phyloP scores from a whole-genome alignment of 92 coral and sea anemone genomes.

The Porites cylindrica region DNA sequence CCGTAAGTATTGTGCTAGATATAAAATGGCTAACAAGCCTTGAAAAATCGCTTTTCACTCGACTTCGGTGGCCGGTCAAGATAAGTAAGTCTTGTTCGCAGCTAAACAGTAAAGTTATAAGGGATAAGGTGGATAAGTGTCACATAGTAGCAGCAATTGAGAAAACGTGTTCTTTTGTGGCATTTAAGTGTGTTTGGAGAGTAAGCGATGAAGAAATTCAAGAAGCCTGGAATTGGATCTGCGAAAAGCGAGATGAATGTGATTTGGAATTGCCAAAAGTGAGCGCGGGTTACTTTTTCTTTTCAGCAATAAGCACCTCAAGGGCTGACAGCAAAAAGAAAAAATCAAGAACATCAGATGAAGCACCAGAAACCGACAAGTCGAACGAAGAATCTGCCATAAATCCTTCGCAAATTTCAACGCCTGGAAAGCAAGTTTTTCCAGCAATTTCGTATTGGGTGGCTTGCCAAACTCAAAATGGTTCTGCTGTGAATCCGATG shows the following conservation, averaged over 20 bases:
- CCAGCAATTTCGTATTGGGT: neutral
- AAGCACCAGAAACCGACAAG: neutral
- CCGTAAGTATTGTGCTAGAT: too few relatives aligned
- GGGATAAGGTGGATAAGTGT: conserved; percentile 23
- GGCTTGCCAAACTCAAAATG: neutral
- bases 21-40: too few relatives aligned
- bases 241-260: conserved; percentile 11
- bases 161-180: conserved; percentile 23
- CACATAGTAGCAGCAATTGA: conserved; percentile 20
- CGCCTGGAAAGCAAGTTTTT: neutral
- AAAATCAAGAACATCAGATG: neutral
- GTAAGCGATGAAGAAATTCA: conserved; percentile 23
- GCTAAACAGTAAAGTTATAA: conserved; percentile 14
- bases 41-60: too few relatives aligned
- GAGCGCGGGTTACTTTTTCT: neutral
- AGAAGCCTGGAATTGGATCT: conserved; percentile 47
- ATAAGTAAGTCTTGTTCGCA: conserved; percentile 37
- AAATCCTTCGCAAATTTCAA: neutral
- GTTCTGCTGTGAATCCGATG: neutral
- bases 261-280: neutral
- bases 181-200: conserved; percentile 35
- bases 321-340: neutral
- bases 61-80: too few relatives aligned
- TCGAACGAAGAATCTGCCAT: neutral
- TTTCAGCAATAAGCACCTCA: neutral